A percentile compares a stretch with the other conserved stretches of the same genome.
Conservation (phyloP, 2,888 invertebrate species). For the Oeneis ivallda region DNA sequence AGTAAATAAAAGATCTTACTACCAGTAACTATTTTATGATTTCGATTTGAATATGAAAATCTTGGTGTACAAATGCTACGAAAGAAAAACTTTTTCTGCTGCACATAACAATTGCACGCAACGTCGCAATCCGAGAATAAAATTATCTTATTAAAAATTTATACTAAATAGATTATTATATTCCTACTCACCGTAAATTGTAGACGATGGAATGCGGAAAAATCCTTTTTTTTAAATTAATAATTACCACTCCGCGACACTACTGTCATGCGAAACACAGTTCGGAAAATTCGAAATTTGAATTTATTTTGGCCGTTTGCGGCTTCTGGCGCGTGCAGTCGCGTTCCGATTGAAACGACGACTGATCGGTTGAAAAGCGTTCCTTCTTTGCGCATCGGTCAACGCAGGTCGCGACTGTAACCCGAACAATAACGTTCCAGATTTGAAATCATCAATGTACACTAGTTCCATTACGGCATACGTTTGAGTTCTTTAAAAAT, state of each 20-base stretch:
- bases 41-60: not conserved
- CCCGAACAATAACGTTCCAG: slow-evolving; percentile 19
- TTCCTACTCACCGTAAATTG: slow-evolving; percentile 61
- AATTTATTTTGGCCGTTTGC: slow-evolving; percentile 33
- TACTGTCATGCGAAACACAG: slow-evolving; percentile 38
- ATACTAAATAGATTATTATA: slow-evolving; percentile 6
- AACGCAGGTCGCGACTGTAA: slow-evolving; percentile 44
- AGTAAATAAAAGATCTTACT: not conserved
- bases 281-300: slow-evolving; percentile 40
- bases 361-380: slow-evolving; percentile 58
- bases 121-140: slow-evolving; percentile 3
- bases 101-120: slow-evolving; percentile 21
- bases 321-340: slow-evolving; percentile 52
- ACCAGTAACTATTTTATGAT: not conserved
- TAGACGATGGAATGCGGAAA: slow-evolving; percentile 53
- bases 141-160: slow-evolving; percentile 19
- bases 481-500: not conserved
- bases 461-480: not conserved
- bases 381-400: slow-evolving; percentile 68
- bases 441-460: not conserved
- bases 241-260: slow-evolving; percentile 64
- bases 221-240: slow-evolving; percentile 54
- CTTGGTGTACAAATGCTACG: not conserved
- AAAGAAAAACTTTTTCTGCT: slow-evolving; percentile 8
- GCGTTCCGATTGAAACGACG: slow-evolving; percentile 64